Percentiles rank a stretch among this genome's conserved stretches.
These are phyloP conservation scores for Phyllotis vaccarum DNA, from an alignment of 2,797 vertebrate species.

Conservation along the genomic window DNA sequence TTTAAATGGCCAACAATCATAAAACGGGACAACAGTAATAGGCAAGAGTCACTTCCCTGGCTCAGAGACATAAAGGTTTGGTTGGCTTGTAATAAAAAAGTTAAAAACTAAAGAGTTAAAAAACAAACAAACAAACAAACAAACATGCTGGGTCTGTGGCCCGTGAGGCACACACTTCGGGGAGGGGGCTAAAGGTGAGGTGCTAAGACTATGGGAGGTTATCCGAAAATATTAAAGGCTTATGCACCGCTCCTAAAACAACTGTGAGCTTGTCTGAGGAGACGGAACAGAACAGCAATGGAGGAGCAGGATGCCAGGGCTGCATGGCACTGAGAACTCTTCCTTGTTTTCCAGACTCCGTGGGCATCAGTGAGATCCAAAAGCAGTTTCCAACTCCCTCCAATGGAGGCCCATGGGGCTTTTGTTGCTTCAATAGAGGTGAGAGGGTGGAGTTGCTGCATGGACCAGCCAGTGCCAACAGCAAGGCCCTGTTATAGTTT, in stretches of 20 bases:
- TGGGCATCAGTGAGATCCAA: background rate
- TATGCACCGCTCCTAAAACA: background rate
- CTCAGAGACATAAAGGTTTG: background rate
- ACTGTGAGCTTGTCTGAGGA: background rate
- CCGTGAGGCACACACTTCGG: too few relatives aligned
- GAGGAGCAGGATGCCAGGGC: background rate
- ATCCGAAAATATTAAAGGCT: background rate
- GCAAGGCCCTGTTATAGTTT: background rate
- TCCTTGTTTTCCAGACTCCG: background rate
- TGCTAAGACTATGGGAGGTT: background rate
- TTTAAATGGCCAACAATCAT: background rate
- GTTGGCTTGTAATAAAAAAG: background rate
- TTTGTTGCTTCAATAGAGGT: too few relatives aligned
- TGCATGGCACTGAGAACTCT: background rate
- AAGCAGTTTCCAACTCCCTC: background rate
- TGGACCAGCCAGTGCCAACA: background rate
- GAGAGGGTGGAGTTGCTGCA: fast-evolving
- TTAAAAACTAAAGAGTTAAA: background rate
- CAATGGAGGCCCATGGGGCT: background rate
- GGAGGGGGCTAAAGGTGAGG: background rate
- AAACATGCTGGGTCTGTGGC: background rate
- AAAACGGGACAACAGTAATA: background rate
- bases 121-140: too few relatives aligned
- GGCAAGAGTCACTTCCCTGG: background rate
- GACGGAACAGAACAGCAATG: background rate